These are phyloP conservation scores for Asbolus verrucosus DNA, from an alignment of 1,140 invertebrate genomes.

Conservation along the genomic window DNA sequence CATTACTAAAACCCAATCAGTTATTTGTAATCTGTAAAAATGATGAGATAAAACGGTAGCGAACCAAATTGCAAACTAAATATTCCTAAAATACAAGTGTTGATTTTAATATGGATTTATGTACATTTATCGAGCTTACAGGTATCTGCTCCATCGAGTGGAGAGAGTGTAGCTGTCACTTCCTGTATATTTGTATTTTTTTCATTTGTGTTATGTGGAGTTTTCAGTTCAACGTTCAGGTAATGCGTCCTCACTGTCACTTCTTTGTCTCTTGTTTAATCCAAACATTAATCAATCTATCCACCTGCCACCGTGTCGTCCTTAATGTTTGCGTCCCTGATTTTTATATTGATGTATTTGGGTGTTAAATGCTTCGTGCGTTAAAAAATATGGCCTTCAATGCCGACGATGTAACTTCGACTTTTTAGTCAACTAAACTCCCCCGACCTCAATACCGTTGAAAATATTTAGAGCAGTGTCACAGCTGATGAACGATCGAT, in stretches of 20 bases:
- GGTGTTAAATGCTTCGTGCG: slow-evolving; percentile 14
- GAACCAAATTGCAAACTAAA: no score
- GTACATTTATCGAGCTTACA: no score
- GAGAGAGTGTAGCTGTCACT: no score
- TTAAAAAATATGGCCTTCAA: slow-evolving; percentile 7
- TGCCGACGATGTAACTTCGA: slow-evolving; percentile 8
- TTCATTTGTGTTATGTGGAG: slow-evolving; percentile 23
- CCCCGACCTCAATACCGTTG: no score
- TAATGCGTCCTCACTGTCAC: slow-evolving; percentile 12
- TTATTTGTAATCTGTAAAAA: no score
- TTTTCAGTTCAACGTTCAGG: slow-evolving; percentile 35
- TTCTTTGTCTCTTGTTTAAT: slow-evolving; percentile 35
- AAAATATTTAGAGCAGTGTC: no score
- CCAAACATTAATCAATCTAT: slow-evolving; percentile 38
- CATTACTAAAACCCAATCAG: no score
- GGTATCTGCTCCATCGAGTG: no score
- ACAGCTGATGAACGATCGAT: neutral
- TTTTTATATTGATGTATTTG: slow-evolving; percentile 22
- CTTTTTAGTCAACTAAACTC: no score
- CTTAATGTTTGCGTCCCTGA: slow-evolving; percentile 26
- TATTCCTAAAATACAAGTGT: no score
- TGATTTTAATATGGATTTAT: no score
- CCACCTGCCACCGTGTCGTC: slow-evolving; percentile 35
- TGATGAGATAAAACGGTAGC: no score
- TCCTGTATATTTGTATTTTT: slow-evolving; percentile 14